These are phyloP conservation scores for Bucorvus abyssinicus DNA, from an alignment of 2,797 vertebrate species.

Conservation along the genomic window DNA sequence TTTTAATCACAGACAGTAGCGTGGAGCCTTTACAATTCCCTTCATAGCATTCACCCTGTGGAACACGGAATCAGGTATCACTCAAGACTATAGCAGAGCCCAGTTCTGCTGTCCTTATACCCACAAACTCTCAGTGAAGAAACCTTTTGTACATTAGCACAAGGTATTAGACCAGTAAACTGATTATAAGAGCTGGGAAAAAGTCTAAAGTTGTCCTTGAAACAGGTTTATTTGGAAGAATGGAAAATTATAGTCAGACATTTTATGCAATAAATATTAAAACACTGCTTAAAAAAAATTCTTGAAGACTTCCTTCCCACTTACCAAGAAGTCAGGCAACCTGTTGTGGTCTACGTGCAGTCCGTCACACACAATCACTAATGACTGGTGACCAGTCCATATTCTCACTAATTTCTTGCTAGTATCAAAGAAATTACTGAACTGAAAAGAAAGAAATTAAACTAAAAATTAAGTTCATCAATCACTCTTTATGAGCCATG, in stretches of 20 bases:
- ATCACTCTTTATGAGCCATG: conserved; percentile 83
- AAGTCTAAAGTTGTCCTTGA: not conserved
- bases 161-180: not conserved
- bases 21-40: not conserved
- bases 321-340: not conserved
- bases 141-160: not conserved
- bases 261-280: not conserved
- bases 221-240: not conserved
- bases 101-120: not conserved
- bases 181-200: not conserved
- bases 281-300: not conserved
- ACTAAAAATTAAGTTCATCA: conserved; percentile 81
- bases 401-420: conserved; percentile 72
- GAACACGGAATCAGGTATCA: not conserved
- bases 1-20: not conserved
- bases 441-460: conserved; percentile 79
- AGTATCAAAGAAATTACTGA: conserved; percentile 75
- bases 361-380: conserved; percentile 8
- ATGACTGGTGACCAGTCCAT: conserved; percentile 48
- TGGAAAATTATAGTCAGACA: not conserved
- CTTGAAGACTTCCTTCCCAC: not conserved
- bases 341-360: not conserved
- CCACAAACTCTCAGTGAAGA: not conserved
- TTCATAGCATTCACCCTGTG: not conserved
- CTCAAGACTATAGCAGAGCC: not conserved